Percentiles rank a stretch among this genome's conserved stretches.
Evolutionary conservation across 2,113 vertebrate species (phyloP).

Genomic region (Protobothrops flavoviridis): DNA sequence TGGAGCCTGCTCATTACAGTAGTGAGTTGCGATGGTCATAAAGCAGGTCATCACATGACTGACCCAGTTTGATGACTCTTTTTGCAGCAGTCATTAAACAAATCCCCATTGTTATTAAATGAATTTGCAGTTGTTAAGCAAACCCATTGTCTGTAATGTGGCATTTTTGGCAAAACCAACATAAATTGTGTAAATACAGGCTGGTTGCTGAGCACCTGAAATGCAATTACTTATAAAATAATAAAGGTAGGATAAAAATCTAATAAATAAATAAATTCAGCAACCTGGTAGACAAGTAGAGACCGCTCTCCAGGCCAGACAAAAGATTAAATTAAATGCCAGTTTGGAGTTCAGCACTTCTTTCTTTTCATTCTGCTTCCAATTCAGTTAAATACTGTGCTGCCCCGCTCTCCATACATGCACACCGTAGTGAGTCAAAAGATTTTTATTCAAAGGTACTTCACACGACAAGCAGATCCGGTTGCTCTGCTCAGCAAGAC

Average conservation of each 20-base stretch:
- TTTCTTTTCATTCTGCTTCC: not conserved
- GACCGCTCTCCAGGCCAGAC: not conserved
- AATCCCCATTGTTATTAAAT: not conserved
- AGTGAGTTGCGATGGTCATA: not conserved
- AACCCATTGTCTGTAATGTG: not conserved
- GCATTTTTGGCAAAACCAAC: not conserved
- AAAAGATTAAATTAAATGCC: not conserved
- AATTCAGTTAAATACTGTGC: not conserved
- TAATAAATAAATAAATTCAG: not conserved
- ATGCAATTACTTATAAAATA: not conserved
- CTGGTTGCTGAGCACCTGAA: not conserved
- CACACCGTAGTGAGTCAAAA: too few relatives aligned
- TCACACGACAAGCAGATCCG: too few relatives aligned
- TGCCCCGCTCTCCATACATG: too few relatives aligned
- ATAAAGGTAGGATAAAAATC: not conserved
- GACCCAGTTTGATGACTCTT: not conserved
- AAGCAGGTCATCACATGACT: not conserved
- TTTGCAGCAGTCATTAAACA: not conserved
- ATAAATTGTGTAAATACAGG: not conserved
- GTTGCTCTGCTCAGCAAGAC: too few relatives aligned
- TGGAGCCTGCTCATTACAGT: not conserved
- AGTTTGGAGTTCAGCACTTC: not conserved
- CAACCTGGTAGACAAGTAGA: not conserved
- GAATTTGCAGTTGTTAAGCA: not conserved
- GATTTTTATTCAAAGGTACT: too few relatives aligned